Percentiles rank a stretch among this genome's conserved stretches.
phyloP scores from a whole-genome alignment of 2,888 invertebrate species.

The Polietes domitor region DNA sequence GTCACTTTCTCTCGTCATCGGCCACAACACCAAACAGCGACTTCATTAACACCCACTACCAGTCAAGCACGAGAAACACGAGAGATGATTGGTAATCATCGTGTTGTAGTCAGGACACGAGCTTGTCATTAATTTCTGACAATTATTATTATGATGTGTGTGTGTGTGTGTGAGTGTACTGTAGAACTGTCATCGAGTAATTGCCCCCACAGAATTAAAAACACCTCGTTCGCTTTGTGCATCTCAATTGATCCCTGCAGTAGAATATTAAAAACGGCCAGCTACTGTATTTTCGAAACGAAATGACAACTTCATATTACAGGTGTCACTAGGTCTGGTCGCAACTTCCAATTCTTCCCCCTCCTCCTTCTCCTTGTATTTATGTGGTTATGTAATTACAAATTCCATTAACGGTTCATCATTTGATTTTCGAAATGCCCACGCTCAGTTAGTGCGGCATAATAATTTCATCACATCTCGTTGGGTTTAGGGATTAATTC shows the following conservation, averaged over 20 bases:
- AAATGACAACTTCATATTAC: conserved; percentile 43
- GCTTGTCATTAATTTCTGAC: conserved; percentile 64
- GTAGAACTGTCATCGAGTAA: conserved; percentile 65
- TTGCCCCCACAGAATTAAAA: conserved; percentile 42
- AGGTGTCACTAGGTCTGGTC: conserved; percentile 59
- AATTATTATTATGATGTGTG: conserved; percentile 65
- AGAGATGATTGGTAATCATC: conserved; percentile 17
- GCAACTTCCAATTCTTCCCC: neutral
- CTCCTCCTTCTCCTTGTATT: neutral
- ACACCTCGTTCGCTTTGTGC: conserved; percentile 51
- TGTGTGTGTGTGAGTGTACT: too few species aligned
- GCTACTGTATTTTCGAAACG: conserved; percentile 40
- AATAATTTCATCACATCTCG: conserved; percentile 2
- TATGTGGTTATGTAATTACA: conserved; percentile 53
- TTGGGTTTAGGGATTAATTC: neutral
- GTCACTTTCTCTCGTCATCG: conserved; percentile 53
- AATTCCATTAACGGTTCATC: conserved; percentile 57
- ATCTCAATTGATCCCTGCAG: conserved; percentile 55
- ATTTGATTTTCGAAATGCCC: neutral
- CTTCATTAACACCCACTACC: conserved; percentile 1
- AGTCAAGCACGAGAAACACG: neutral
- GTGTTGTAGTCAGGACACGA: conserved; percentile 60
- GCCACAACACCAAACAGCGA: conserved; percentile 6
- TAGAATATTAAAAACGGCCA: neutral
- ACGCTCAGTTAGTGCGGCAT: neutral